Evolutionary conservation across 2,888 invertebrate species (phyloP).

Genomic region (Chymomyza fuscimana): DNA sequence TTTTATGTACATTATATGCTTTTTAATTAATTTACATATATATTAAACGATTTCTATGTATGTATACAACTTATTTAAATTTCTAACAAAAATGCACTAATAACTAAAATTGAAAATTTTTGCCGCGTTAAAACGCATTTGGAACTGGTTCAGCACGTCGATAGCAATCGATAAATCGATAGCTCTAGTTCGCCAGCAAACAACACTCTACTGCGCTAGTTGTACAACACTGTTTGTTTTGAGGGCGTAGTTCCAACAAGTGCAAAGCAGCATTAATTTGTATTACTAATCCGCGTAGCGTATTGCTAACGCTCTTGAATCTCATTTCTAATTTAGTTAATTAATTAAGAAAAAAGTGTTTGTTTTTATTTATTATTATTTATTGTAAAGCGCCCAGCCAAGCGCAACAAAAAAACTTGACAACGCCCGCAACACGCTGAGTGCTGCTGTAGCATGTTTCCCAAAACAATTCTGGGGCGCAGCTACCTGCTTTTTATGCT

Average conservation of each 20-base stretch:
- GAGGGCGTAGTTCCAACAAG: conserved; percentile 73
- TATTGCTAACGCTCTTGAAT: conserved; percentile 36
- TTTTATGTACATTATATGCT: too few relatives aligned
- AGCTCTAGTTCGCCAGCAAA: not conserved
- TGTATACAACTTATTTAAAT: too few relatives aligned
- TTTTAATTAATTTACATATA: too few relatives aligned
- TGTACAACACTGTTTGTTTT: conserved; percentile 48
- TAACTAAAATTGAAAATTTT: not conserved
- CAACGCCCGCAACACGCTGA: conserved; percentile 5
- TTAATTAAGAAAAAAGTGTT: conserved; percentile 12
- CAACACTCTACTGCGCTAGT: not conserved
- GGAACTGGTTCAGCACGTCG: not conserved
- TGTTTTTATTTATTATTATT: not conserved
- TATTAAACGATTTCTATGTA: not conserved
- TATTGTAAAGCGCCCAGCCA: not conserved
- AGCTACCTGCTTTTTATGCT: conserved; percentile 77
- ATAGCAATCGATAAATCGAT: not conserved
- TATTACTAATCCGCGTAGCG: conserved; percentile 49
- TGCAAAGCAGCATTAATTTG: conserved; percentile 39
- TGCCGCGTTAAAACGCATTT: not conserved
- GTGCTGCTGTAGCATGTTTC: conserved; percentile 52
- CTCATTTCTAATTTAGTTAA: conserved; percentile 28
- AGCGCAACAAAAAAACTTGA: conserved; percentile 22
- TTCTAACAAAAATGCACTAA: not conserved
- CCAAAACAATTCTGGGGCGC: conserved; percentile 75